Base-by-base conservation (phyloP, 1,140 invertebrate species). In the Zaprionus kolodkinae region DNA sequence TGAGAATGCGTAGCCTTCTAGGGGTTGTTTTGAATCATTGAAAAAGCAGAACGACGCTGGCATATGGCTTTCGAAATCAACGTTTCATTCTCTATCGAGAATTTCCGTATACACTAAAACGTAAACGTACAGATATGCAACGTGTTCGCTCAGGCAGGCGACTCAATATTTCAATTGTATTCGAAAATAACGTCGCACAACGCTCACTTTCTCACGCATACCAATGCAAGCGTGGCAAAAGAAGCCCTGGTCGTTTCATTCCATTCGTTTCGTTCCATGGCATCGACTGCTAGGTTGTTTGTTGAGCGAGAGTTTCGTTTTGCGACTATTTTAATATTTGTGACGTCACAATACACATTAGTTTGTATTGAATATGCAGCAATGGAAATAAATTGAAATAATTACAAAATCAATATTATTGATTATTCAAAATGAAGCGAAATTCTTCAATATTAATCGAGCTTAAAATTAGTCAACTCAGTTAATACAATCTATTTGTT, bases 131-230 rank as follows among this genome's bases (percentile, higher is more conserved):
- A 59, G 65, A 64, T 52, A 33, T 54, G 45, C 56, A 69, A 55
- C 35, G 56, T 45, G 40, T 70, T 63, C 48, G 66, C 48, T 61
- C 48, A 48, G 62, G 61, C 43, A 54, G 15, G 65, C 64, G 80
- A 78, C 78, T 86, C 82, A 75, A 73, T 52, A 79, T 66, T 87
- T 72, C 69, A 82, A 82, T 82, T 82, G 57, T 79, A 67, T 85
- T 86, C 79, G 81, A 86, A 86, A 86, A 86, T 82, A 87, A 85
- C 81, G 81, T 81, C 84, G 81, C 81, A 76, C 68, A 60, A 71
- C 45, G 36, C 55, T 60, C 45, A 59, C 54, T 36, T 72, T 73
- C 73, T 67, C 50, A 74, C 72, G 56, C 52, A 74, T 70, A 74
- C 72, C 72, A 71, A 63, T 36, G 61, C 68, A 70, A 64, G 17